Percentiles rank a stretch among this genome's conserved stretches.
Evolutionary conservation across 2,797 vertebrate species (phyloP).

Genomic region (Anisognathus igniventris): DNA sequence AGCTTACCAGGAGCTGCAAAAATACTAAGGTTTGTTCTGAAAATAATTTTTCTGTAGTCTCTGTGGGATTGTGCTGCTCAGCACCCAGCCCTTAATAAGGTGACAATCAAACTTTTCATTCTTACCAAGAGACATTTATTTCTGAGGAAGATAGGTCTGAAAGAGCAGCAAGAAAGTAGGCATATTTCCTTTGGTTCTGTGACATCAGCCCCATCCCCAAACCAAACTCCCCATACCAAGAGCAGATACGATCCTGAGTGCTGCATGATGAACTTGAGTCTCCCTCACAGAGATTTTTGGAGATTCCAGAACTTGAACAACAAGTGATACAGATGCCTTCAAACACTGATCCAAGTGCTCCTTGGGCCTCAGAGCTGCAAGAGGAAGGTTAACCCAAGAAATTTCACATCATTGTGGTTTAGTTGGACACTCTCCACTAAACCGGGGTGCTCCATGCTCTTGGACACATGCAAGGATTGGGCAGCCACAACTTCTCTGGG

Average conservation of each 20-base stretch:
- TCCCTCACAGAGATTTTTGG: not conserved
- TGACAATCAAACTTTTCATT: not conserved
- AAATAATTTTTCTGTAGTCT: not conserved
- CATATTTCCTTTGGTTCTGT: not conserved
- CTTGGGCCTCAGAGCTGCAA: not conserved
- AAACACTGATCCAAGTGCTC: not conserved
- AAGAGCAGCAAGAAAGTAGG: not conserved
- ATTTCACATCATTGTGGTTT: not conserved
- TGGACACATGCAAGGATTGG: not conserved
- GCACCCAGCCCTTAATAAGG: not conserved
- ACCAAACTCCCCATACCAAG: not conserved
- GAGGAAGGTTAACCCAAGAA: not conserved
- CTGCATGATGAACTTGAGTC: accelerated
- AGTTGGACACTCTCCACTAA: accelerated
- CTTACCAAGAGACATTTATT: not conserved
- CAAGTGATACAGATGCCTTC: not conserved
- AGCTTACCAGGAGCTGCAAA: not conserved
- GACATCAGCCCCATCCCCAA: not conserved
- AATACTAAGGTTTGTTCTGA: not conserved
- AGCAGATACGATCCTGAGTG: accelerated
- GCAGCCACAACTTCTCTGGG: not conserved
- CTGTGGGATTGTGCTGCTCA: accelerated
- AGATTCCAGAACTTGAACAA: not conserved
- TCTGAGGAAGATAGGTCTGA: not conserved
- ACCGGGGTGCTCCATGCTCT: accelerated